Evolutionary conservation across 2,888 invertebrate genomes (phyloP).

Genomic region (Melanchra persicariae): DNA sequence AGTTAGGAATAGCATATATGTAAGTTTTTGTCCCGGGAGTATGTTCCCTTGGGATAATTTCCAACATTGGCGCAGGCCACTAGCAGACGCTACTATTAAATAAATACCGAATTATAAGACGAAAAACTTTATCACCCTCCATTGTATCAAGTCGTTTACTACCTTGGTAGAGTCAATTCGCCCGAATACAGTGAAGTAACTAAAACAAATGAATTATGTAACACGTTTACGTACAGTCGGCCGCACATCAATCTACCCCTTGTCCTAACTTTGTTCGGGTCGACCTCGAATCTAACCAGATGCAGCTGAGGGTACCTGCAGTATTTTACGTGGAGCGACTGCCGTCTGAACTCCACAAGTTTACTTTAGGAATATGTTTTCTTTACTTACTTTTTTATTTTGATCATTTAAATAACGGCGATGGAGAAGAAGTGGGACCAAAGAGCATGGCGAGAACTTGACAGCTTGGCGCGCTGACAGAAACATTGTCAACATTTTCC

Average conservation of each 20-base stretch:
- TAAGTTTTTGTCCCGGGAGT: too few species aligned
- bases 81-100: too few species aligned
- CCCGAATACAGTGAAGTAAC: constrained; percentile 11
- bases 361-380: background rate
- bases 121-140: background rate
- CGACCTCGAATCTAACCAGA: too few species aligned
- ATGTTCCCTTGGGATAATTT: too few species aligned
- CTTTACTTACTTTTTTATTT: background rate
- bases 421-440: background rate
- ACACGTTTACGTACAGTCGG: background rate
- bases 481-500: background rate
- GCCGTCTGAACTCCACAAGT: too few species aligned
- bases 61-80: too few species aligned
- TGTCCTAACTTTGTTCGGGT: too few species aligned
- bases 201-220: constrained; percentile 56
- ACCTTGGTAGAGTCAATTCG: constrained; percentile 4
- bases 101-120: too few species aligned
- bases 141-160: background rate
- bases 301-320: too few species aligned
- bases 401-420: background rate
- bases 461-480: background rate
- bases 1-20: too few species aligned
- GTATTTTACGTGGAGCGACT: too few species aligned
- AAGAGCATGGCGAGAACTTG: background rate
- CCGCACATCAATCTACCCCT: background rate